Percentiles rank a stretch among this genome's conserved stretches.
These are phyloP conservation scores for Doryteuthis pealeii DNA, from an alignment of 1,140 invertebrate genomes.

Conservation along the genomic window DNA sequence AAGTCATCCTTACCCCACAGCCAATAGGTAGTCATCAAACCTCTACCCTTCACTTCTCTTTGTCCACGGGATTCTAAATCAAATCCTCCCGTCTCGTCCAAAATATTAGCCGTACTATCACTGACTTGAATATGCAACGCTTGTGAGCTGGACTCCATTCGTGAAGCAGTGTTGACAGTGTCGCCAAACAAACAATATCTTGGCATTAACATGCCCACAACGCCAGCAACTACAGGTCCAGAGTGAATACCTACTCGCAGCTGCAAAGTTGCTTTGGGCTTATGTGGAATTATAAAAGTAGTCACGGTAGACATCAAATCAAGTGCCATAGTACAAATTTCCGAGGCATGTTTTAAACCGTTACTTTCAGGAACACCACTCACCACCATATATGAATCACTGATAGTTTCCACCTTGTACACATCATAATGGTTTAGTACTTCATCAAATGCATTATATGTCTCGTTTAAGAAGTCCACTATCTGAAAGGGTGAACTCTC, in stretches of 20 bases:
- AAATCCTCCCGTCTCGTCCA: conserved; percentile 82
- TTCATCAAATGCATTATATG: conserved; percentile 70
- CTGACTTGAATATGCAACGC: conserved; percentile 93
- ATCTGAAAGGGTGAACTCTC: conserved; percentile 33
- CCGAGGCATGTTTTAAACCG: conserved; percentile 77
- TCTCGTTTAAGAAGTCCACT: conserved; percentile 47
- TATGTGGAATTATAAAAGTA: conserved; percentile 81
- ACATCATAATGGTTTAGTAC: conserved; percentile 68
- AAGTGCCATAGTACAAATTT: conserved; percentile 82
- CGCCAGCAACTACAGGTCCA: no score
- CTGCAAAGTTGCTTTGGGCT: conserved; percentile 78
- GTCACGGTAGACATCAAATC: conserved; percentile 79
- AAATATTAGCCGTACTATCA: conserved; percentile 77
- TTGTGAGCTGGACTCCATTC: conserved; percentile 58
- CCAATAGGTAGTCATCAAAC: no score
- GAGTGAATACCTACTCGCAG: conserved; percentile 92
- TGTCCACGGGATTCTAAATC: conserved; percentile 86
- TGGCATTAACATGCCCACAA: no score
- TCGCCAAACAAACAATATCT: conserved; percentile 49
- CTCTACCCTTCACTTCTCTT: conserved; percentile 80
- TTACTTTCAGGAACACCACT: conserved; percentile 65
- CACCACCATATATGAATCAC: no score
- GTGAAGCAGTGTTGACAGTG: conserved; percentile 50
- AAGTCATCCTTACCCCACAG: conserved; percentile 67
- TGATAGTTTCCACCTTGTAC: no score